Evolutionary conservation across 2,113 vertebrate genomes (phyloP).

Genomic region (Alosa alosa): DNA sequence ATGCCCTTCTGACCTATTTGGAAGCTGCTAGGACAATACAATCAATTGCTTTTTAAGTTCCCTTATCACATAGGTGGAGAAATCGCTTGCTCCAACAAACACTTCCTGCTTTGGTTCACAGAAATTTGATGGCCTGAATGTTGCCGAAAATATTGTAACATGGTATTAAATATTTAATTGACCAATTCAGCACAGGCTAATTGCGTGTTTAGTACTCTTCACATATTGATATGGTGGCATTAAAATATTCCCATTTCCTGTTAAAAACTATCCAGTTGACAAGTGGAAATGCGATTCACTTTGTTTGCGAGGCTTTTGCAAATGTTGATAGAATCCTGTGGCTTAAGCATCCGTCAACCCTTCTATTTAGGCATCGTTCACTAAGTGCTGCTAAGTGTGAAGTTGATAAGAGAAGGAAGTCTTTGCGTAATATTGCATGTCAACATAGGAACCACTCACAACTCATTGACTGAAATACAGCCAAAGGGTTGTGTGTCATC

Average conservation of each 20-base stretch:
- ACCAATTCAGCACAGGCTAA: neutral
- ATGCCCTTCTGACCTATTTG: neutral
- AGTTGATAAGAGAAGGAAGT: neutral
- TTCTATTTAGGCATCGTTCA: neutral
- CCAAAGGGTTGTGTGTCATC: too few relatives aligned
- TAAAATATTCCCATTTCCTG: neutral
- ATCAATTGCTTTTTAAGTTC: neutral
- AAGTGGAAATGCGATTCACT: neutral
- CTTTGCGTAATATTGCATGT: neutral
- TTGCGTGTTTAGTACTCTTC: neutral
- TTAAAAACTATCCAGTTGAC: neutral
- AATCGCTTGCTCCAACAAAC: neutral
- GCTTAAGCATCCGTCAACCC: neutral
- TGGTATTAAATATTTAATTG: neutral
- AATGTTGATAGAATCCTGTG: neutral
- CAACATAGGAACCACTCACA: neutral
- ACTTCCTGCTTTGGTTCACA: neutral
- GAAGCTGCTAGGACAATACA: neutral
- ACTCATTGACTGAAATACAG: neutral
- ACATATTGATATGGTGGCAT: neutral
- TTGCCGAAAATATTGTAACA: neutral
- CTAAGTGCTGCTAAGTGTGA: neutral
- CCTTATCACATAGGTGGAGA: neutral
- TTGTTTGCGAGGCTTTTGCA: neutral
- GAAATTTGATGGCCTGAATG: neutral